phyloP scores from a whole-genome alignment of 2,797 vertebrate species.

The Manis crassicaudata region DNA sequence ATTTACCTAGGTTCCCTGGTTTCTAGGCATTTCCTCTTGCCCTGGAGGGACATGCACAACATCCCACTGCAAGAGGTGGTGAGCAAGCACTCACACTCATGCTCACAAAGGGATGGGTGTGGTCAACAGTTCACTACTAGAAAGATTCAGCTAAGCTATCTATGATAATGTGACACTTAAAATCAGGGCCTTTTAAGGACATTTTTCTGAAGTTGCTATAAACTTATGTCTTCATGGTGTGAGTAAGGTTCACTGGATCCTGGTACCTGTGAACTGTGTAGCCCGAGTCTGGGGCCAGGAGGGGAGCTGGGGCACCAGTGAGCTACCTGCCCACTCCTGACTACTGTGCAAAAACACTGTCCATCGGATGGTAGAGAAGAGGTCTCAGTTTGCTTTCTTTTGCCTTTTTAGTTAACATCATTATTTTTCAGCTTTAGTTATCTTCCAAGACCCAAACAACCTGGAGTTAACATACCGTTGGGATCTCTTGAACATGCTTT shows the following conservation, averaged over 20 bases:
- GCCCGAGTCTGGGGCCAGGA: not conserved
- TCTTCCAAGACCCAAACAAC: not conserved
- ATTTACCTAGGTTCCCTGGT: not conserved
- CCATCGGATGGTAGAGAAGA: not conserved
- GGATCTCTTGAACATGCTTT: not conserved
- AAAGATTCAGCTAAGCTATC: not conserved
- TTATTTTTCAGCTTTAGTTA: not conserved
- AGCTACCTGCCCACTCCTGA: not conserved
- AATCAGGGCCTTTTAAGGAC: not conserved
- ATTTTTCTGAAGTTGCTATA: not conserved
- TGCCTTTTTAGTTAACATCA: not conserved
- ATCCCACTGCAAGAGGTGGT: not conserved
- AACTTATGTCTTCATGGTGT: not conserved
- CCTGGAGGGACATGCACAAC: not conserved
- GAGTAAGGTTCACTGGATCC: not conserved
- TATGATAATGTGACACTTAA: not conserved
- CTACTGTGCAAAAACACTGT: not conserved
- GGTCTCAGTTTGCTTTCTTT: not conserved
- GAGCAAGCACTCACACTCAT: not conserved
- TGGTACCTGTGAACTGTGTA: not conserved
- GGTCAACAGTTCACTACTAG: not conserved
- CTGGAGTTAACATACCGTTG: not conserved
- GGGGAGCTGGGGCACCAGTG: fast-evolving
- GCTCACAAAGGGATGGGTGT: not conserved
- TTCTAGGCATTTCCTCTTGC: not conserved